Conservation (phyloP, 2,888 invertebrate genomes). For the Synanthedon myopaeformis region DNA sequence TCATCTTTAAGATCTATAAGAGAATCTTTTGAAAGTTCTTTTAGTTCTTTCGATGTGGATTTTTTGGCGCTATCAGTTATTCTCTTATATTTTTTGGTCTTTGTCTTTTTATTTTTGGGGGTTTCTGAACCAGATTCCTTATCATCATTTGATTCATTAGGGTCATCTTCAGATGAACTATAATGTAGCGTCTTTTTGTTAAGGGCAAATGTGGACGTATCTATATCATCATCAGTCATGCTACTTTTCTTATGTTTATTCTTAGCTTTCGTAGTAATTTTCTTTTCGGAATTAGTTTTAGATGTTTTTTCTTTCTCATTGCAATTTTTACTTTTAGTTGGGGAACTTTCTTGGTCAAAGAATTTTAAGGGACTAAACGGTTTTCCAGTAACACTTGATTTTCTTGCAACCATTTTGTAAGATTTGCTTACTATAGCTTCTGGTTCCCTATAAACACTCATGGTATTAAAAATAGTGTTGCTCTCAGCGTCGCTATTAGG, state of each 20-base stretch:
- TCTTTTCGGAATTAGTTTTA: conserved; percentile 27
- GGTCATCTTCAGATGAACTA: conserved; percentile 56
- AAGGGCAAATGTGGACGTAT: conserved; percentile 52
- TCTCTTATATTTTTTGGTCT: conserved; percentile 54
- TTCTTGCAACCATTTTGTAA: conserved; percentile 65
- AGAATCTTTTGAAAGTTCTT: conserved; percentile 60
- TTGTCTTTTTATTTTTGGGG: conserved; percentile 43
- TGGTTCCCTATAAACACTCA: conserved; percentile 32
- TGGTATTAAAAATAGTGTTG: conserved; percentile 11
- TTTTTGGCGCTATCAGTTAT: conserved; percentile 49
- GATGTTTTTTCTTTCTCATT: conserved; percentile 9
- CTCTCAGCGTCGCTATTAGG: conserved; percentile 17
- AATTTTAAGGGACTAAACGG: conserved; percentile 61
- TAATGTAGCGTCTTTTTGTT: conserved; percentile 44
- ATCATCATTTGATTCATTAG: conserved; percentile 51
- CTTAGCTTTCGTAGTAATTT: conserved; percentile 30
- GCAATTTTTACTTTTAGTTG: conserved; percentile 23
- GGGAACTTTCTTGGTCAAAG: conserved; percentile 36
- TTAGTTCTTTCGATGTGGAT: conserved; percentile 49
- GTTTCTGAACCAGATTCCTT: conserved; percentile 53
- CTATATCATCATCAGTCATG: conserved; percentile 52
- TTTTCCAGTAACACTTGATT: conserved; percentile 63
- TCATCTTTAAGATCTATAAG: conserved; percentile 54
- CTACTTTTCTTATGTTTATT: conserved; percentile 36
- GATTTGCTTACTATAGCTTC: conserved; percentile 60